phyloP scores from a whole-genome alignment of 2,797 vertebrate species.

The Craterocephalus amniculus region DNA sequence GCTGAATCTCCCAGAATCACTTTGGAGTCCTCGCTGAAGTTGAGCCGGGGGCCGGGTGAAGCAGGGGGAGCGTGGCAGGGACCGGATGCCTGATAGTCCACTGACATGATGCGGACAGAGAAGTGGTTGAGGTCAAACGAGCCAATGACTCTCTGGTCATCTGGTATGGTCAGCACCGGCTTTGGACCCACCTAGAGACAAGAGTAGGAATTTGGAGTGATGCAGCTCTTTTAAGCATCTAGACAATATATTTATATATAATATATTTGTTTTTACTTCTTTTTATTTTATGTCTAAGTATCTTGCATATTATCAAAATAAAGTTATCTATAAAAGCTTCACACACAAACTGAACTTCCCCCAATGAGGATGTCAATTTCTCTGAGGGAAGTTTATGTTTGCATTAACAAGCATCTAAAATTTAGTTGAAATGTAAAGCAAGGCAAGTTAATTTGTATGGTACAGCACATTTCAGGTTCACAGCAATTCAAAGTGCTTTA shows the following conservation, averaged over 20 bases:
- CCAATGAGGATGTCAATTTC: background rate
- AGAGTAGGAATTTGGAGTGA: background rate
- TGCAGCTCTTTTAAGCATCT: background rate
- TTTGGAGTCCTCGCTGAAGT: slow-evolving; percentile 94
- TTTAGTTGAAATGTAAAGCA: background rate
- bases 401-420: background rate
- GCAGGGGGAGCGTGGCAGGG: slow-evolving; percentile 75
- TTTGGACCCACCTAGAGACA: slow-evolving; percentile 83
- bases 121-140: slow-evolving; percentile 97
- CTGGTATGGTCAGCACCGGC: slow-evolving; percentile 92
- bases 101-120: slow-evolving; percentile 96
- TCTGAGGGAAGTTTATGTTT: background rate
- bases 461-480: too few species aligned
- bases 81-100: slow-evolving; percentile 96
- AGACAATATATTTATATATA: too few species aligned
- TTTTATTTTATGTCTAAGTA: background rate
- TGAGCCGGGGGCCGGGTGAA: slow-evolving; percentile 64
- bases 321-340: background rate
- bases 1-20: slow-evolving; percentile 94
- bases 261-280: background rate
- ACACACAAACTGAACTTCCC: background rate
- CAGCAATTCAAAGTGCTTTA: too few species aligned
- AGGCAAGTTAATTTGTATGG: too few species aligned
- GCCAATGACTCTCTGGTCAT: slow-evolving; percentile 86
- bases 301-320: background rate